Evolutionary conservation across 2,888 invertebrate genomes (phyloP).

Genomic region (Hymenopus coronatus): DNA sequence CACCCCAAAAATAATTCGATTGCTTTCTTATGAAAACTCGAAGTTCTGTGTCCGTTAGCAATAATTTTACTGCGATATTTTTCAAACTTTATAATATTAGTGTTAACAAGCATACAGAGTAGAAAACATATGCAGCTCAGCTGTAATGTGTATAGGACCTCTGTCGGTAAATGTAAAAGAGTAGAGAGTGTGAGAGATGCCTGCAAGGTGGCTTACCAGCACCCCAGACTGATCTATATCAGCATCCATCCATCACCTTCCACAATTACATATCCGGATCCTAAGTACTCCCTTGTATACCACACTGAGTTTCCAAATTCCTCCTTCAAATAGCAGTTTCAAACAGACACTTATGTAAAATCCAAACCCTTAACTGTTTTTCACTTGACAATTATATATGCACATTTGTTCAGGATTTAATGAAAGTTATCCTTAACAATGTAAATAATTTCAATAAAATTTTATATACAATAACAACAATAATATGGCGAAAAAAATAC

Average conservation of each 20-base stretch:
- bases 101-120: neutral
- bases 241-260: neutral
- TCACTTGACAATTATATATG: too few species aligned
- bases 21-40: too few species aligned
- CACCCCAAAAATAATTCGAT: too few species aligned
- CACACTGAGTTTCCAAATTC: neutral
- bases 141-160: neutral
- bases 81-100: neutral
- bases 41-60: too few species aligned
- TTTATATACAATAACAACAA: too few species aligned
- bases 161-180: neutral
- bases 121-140: neutral
- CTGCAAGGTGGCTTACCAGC: neutral
- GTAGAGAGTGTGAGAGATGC: neutral
- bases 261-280: neutral
- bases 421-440: too few species aligned
- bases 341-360: too few species aligned
- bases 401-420: too few species aligned
- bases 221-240: neutral
- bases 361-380: too few species aligned
- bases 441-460: too few species aligned
- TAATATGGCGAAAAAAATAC: too few species aligned
- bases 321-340: neutral
- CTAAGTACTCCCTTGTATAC: neutral
- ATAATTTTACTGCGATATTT: too few species aligned